Evolutionary conservation across 2,888 invertebrate species (phyloP).

Genomic region (Stenchaetothrips biformis): DNA sequence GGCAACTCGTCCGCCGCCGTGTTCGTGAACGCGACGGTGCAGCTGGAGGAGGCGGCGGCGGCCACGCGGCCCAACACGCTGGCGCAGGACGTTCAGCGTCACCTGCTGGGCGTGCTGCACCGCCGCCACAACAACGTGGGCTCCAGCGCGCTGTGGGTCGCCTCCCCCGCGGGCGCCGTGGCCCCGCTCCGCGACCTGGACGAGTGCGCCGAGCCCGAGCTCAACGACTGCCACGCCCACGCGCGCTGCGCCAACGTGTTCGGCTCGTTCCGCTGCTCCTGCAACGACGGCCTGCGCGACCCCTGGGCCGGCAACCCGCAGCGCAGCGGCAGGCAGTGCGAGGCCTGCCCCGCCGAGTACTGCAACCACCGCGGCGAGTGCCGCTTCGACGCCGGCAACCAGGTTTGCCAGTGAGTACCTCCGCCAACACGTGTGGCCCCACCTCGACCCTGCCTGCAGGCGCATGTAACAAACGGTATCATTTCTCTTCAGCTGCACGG

Average conservation of each 20-base stretch:
- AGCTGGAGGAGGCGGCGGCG: slow-evolving; percentile 71
- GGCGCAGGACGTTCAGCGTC: slow-evolving; percentile 73
- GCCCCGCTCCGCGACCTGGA: slow-evolving; percentile 75
- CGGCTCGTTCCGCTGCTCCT: slow-evolving; percentile 75
- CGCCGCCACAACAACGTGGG: slow-evolving; percentile 83
- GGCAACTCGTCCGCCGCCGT: slow-evolving; percentile 47
- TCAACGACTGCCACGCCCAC: slow-evolving; percentile 78
- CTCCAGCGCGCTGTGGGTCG: slow-evolving; percentile 78
- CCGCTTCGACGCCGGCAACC: slow-evolving; percentile 52
- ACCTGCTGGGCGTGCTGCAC: slow-evolving; percentile 75
- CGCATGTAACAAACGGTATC: not conserved
- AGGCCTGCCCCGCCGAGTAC: slow-evolving; percentile 68
- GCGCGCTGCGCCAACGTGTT: slow-evolving; percentile 77
- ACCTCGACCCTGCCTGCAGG: too few species aligned
- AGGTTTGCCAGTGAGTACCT: slow-evolving; percentile 7
- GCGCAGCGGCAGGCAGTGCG: slow-evolving; percentile 68
- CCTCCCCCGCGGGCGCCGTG: slow-evolving; percentile 72
- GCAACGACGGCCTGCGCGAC: slow-evolving; percentile 71
- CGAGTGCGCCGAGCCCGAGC: slow-evolving; percentile 73
- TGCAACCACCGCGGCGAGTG: slow-evolving; percentile 86
- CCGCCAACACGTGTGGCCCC: not conserved
- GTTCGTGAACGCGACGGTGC: slow-evolving; percentile 78
- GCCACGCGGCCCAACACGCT: slow-evolving; percentile 45
- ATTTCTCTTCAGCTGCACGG: slow-evolving; percentile 60
- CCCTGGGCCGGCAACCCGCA: slow-evolving; percentile 62